Conservation (phyloP, 2,113 vertebrate species). For the Saguinus midas region DNA sequence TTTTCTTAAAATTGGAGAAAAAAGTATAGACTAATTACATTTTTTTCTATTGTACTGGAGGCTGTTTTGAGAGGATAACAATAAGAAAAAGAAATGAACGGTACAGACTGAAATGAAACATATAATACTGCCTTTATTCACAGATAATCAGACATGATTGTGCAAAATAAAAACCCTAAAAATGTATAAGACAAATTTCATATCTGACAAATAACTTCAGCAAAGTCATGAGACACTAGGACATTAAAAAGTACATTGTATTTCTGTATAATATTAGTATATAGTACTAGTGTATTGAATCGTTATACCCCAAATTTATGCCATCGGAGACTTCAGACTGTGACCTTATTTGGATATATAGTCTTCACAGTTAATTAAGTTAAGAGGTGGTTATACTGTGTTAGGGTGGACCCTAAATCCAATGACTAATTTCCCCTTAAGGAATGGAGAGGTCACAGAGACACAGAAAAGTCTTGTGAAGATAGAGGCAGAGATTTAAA, state of each 20-base stretch:
- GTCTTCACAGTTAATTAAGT: not conserved
- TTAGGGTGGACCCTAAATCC: not conserved
- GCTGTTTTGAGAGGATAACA: not conserved
- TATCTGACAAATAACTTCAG: not conserved
- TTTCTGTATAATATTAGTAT: not conserved
- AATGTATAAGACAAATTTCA: not conserved
- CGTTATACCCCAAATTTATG: not conserved
- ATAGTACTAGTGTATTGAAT: not conserved
- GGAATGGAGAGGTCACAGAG: not conserved
- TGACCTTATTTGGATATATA: not conserved
- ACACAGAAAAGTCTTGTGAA: not conserved
- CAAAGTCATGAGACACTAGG: not conserved
- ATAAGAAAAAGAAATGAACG: not conserved
- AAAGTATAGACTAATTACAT: not conserved
- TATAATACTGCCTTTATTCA: not conserved
- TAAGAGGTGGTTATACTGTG: not conserved
- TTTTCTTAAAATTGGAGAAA: not conserved
- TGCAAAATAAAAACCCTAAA: not conserved
- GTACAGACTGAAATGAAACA: not conserved
- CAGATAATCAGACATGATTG: not conserved
- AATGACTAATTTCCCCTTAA: not conserved
- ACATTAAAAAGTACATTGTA: not conserved
- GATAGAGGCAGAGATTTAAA: not conserved
- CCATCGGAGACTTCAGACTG: not conserved
- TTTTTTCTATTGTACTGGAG: not conserved